Evolutionary conservation across 2,888 invertebrate genomes (phyloP).

Genomic region (Caenorhabditis afra): DNA sequence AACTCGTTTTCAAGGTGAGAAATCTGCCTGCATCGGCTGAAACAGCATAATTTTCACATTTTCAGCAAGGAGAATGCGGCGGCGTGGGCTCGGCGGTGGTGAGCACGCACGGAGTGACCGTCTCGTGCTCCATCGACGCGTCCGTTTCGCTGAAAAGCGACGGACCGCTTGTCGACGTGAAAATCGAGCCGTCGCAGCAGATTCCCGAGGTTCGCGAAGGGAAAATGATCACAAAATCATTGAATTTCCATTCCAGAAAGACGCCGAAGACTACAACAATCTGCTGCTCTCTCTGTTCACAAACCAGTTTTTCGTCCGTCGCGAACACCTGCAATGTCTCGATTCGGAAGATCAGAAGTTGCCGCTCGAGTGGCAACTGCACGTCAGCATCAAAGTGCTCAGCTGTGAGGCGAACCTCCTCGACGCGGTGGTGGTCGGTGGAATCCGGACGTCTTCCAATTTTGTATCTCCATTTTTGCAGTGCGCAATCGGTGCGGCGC

Average conservation of each 20-base stretch:
- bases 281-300: conserved; percentile 31
- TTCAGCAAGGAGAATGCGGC: conserved; percentile 62
- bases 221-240: neutral
- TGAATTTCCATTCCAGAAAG: conserved; percentile 32
- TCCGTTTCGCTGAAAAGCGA: conserved; percentile 58
- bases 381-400: conserved; percentile 45
- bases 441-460: too few species aligned
- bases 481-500: conserved; percentile 55
- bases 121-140: conserved; percentile 58
- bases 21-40: too few species aligned
- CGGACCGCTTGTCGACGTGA: conserved; percentile 36
- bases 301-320: conserved; percentile 18
- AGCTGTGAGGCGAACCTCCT: conserved; percentile 37
- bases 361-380: conserved; percentile 46
- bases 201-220: conserved; percentile 47
- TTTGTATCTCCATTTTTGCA: conserved; percentile 3
- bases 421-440: conserved; percentile 51
- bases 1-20: conserved; percentile 41
- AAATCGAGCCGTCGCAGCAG: conserved; percentile 48
- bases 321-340: conserved; percentile 35
- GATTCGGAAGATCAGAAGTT: conserved; percentile 10
- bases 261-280: conserved; percentile 41
- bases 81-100: conserved; percentile 65
- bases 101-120: conserved; percentile 56
- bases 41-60: neutral